Percentiles rank a stretch among this genome's conserved stretches.
phyloP scores from a whole-genome alignment of 2,797 vertebrate species.

The Enteromius trimaculatus region DNA sequence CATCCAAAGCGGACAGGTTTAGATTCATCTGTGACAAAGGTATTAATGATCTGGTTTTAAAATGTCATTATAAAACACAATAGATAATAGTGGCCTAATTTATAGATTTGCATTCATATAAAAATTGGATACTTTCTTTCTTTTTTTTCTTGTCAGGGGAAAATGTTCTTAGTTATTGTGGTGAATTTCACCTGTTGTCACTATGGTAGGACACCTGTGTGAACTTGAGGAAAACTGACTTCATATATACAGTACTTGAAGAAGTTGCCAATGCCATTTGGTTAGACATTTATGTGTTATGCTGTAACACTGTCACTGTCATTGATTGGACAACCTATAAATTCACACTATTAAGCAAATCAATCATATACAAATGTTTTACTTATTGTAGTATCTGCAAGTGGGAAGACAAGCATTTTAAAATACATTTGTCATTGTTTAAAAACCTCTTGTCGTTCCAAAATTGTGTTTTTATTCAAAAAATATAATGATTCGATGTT shows the following conservation, averaged over 20 bases:
- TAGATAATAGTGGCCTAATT: neutral
- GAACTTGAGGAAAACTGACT: neutral
- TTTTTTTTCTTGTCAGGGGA: neutral
- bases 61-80: slow-evolving; percentile 29
- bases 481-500: neutral
- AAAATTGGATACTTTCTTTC: neutral
- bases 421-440: neutral
- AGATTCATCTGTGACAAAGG: slow-evolving; percentile 28
- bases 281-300: neutral
- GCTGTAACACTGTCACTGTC: neutral
- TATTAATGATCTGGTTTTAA: slow-evolving; percentile 44
- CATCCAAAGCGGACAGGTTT: slow-evolving; percentile 52
- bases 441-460: neutral
- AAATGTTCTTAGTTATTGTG: neutral
- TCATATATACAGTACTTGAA: neutral
- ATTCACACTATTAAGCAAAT: neutral
- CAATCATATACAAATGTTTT: neutral
- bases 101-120: neutral
- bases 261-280: neutral
- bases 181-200: neutral
- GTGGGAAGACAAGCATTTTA: neutral
- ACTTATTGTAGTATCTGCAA: neutral
- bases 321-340: neutral
- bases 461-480: neutral
- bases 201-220: neutral